Evolutionary conservation across 2,113 vertebrate species (phyloP).

Genomic region (Petrocephalus microphthalmus): DNA sequence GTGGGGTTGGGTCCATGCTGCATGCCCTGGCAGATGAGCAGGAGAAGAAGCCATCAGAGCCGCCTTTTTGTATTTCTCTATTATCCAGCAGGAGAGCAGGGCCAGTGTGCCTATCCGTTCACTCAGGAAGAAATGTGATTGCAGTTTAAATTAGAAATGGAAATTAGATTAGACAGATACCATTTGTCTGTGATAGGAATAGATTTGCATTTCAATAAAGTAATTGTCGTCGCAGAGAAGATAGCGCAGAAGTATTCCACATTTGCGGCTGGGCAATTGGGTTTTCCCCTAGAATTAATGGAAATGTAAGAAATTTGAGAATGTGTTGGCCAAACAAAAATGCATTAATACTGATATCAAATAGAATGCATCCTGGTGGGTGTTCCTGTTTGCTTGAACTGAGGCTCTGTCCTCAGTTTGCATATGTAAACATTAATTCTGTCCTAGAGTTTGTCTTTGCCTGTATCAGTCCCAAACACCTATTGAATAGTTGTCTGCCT

Average conservation of each 20-base stretch:
- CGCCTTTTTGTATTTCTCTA: neutral
- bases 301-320: neutral
- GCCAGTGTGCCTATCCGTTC: neutral
- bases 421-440: neutral
- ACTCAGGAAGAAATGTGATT: neutral
- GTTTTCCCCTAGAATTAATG: conserved; percentile 2
- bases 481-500: conserved; percentile 11
- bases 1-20: neutral
- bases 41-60: neutral
- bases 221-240: neutral
- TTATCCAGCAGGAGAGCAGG: neutral
- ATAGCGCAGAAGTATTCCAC: neutral
- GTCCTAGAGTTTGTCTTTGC: neutral
- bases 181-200: conserved; percentile 11
- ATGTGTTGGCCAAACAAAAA: neutral
- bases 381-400: neutral
- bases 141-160: conserved; percentile 18
- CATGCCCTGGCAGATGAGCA: too few relatives aligned
- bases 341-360: neutral
- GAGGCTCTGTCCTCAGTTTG: neutral
- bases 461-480: neutral
- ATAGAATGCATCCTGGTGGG: neutral
- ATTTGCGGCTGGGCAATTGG: neutral
- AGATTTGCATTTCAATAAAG: conserved; percentile 16
- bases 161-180: conserved; percentile 16